phyloP scores from a whole-genome alignment of 2,113 vertebrate genomes.

The Tachysurus fulvidraco region DNA sequence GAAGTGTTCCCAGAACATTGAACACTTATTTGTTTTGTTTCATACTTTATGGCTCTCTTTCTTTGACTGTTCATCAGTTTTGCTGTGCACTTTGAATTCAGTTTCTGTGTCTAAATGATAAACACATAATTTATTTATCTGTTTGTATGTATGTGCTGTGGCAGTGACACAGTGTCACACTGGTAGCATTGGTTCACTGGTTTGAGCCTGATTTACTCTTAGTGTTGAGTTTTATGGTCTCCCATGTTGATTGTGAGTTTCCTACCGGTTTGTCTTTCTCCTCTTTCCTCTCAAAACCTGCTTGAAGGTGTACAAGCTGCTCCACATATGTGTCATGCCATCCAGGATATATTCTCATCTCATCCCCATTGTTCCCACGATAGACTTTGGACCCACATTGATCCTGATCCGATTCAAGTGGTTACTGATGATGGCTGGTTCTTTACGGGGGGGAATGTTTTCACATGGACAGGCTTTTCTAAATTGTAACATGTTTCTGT shows the following conservation, averaged over 20 bases:
- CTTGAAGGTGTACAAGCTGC: neutral
- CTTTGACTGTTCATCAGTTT: constrained; percentile 1
- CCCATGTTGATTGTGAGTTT: neutral
- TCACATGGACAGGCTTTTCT: neutral
- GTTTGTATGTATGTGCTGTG: neutral
- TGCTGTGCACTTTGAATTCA: constrained; percentile 22
- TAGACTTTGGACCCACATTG: neutral
- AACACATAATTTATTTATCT: neutral
- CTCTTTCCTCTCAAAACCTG: no score
- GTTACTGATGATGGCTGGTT: neutral
- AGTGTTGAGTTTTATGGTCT: neutral
- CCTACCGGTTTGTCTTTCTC: no score
- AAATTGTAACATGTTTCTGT: neutral
- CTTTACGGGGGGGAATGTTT: neutral
- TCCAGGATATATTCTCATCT: neutral
- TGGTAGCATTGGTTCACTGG: neutral
- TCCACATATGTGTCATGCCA: neutral
- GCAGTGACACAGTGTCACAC: neutral
- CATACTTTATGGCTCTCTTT: neutral
- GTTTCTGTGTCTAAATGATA: neutral
- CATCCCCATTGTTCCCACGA: neutral
- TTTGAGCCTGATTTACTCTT: no score
- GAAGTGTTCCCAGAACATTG: neutral
- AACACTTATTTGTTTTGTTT: neutral
- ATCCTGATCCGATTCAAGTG: neutral